Percentiles rank a stretch among this genome's conserved stretches.
Conservation (phyloP, 2,797 vertebrate species). For the Tachyglossus aculeatus region DNA sequence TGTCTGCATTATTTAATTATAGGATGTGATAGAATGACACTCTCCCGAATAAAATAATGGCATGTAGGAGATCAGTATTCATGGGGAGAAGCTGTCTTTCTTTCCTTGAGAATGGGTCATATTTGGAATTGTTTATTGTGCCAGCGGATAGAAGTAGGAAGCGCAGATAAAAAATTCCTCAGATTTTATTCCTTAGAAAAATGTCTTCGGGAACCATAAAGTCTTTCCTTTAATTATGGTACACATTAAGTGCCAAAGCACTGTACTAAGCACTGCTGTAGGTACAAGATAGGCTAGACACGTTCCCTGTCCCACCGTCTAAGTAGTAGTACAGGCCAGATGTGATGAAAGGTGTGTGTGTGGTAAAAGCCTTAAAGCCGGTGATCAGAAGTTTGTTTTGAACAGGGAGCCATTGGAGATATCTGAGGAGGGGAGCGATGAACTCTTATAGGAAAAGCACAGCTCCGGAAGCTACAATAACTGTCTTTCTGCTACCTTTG, state of each 20-base stretch:
- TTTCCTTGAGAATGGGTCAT: background rate
- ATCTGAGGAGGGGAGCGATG: no score
- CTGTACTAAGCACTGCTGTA: no score
- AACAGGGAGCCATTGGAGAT: no score
- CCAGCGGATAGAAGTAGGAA: slow-evolving; percentile 2
- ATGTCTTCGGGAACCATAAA: background rate
- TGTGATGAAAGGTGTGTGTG: no score
- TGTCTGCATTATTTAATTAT: background rate
- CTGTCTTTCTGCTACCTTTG: no score
- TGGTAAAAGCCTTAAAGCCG: no score
- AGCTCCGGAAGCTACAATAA: no score
- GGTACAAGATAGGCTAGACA: no score
- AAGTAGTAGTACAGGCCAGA: background rate
- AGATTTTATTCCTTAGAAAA: background rate
- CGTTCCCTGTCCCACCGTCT: no score
- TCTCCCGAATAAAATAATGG: background rate
- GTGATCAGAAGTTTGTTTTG: no score
- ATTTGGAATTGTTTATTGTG: background rate
- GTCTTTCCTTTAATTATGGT: background rate
- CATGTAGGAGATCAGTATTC: background rate
- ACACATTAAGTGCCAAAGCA: no score
- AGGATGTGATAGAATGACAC: background rate
- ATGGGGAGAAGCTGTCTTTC: background rate
- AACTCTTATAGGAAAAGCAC: no score
- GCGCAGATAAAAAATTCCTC: background rate